Conservation (phyloP, 2,113 vertebrate species). For the Lagopus leucura region DNA sequence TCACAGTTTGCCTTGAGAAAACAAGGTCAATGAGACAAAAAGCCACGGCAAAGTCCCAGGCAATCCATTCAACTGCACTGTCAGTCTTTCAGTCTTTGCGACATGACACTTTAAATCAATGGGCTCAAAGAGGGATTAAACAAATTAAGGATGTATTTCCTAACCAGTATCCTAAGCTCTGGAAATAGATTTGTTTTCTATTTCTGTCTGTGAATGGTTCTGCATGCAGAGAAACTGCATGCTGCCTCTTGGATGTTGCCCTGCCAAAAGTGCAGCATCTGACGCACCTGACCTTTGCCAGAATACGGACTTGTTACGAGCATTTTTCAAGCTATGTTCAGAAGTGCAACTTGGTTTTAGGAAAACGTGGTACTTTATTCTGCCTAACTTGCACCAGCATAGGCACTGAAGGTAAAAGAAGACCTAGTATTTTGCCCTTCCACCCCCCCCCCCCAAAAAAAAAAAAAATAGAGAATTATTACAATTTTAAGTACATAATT, state of each 20-base stretch:
- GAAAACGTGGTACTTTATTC: neutral
- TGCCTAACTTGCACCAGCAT: neutral
- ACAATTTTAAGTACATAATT: neutral
- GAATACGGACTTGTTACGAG: neutral
- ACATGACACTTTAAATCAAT: neutral
- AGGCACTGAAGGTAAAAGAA: neutral
- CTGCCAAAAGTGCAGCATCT: neutral
- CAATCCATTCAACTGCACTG: neutral
- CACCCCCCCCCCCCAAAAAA: too few relatives aligned
- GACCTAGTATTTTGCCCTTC: neutral
- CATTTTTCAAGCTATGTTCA: neutral
- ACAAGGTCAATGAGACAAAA: neutral
- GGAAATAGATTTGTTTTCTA: neutral
- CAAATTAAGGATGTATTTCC: neutral
- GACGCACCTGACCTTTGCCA: neutral
- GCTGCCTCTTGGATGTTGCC: neutral
- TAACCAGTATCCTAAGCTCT: neutral
- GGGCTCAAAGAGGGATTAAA: neutral
- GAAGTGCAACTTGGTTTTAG: neutral
- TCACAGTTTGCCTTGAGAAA: neutral
- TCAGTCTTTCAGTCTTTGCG: neutral
- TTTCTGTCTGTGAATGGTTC: neutral
- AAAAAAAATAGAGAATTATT: too few relatives aligned
- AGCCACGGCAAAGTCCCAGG: neutral
- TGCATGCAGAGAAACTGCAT: neutral